Percentiles rank a stretch among this genome's conserved stretches.
Conservation (phyloP, 2,888 invertebrate species). For the Tiliacea aurago region DNA sequence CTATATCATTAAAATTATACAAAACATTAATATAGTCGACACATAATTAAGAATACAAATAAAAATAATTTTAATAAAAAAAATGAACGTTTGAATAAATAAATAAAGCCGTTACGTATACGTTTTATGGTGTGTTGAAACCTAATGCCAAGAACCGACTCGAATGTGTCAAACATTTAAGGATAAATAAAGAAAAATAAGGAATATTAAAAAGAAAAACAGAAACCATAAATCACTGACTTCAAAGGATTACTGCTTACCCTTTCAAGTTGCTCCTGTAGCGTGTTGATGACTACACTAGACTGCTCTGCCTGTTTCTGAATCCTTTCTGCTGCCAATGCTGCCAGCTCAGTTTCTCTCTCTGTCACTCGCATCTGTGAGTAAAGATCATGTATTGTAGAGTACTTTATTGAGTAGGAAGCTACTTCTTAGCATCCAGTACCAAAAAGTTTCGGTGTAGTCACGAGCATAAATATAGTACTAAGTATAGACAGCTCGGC, state of each 20-base stretch:
- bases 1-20: too few species aligned
- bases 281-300: slow-evolving; percentile 82
- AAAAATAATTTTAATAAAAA: too few species aligned
- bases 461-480: too few species aligned
- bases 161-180: background rate
- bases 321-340: slow-evolving; percentile 81
- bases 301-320: slow-evolving; percentile 84
- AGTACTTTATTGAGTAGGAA: background rate
- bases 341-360: slow-evolving; percentile 82
- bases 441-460: background rate
- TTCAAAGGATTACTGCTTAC: slow-evolving; percentile 64
- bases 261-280: slow-evolving; percentile 89
- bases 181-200: background rate
- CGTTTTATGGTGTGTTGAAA: background rate
- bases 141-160: background rate
- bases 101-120: too few species aligned
- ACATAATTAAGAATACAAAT: too few species aligned
- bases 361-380: slow-evolving; percentile 76
- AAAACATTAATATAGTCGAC: too few species aligned
- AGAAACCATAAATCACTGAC: background rate
- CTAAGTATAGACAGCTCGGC: too few species aligned
- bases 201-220: background rate
- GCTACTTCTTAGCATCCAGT: background rate
- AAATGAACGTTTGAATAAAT: too few species aligned
- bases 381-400: background rate